Evolutionary conservation across 1,140 invertebrate species (phyloP), one percentile per base, ranked within the genome.

Genomic region (Hyles vespertilio): DNA sequence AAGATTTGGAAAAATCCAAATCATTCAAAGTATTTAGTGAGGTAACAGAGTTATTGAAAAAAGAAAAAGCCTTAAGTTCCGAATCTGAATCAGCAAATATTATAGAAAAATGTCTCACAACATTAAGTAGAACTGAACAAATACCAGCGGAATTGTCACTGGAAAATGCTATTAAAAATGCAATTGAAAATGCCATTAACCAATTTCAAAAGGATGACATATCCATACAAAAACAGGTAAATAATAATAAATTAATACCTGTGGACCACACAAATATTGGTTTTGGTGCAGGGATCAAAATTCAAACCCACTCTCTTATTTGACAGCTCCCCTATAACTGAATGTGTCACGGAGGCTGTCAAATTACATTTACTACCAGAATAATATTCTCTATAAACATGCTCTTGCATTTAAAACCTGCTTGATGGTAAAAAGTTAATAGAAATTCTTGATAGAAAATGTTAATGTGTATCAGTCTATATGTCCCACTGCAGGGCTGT

Each of bases 141-240:
- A 58, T 47, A 5, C 12, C 63, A 12, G 46, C 63, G 50, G 73
- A 82, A 7, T 57, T 22, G 11, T 78, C 58, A 64, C 75, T 92
- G 59, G 79, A 78, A 52, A 77, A 90, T 57, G 77, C 76, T 32
- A 66, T 93, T 5, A 89, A 91, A 74, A 82, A 84, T 63, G 79
- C 83, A 65, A 77, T 93, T 40, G 90, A 91, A 75, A 78, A 85
- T 67, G 85, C 90, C 33, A 89, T 92, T 43, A 81, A 89, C 33
- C 79, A 87, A 70, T 75, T 74, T 45, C 86, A 90, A 60, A 89
- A 91, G 65, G 89, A 85, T 61, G 91, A 93, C 74, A 91, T 93
- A 58, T 68, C 77, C 12, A 50, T 86, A 46, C 92, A 93, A 72
- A 70, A 74, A 61, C 53, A 91, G 87, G 91, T 92, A 84, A 64